phyloP scores from a whole-genome alignment of 1,140 invertebrate species.

The Nebria ingens region DNA sequence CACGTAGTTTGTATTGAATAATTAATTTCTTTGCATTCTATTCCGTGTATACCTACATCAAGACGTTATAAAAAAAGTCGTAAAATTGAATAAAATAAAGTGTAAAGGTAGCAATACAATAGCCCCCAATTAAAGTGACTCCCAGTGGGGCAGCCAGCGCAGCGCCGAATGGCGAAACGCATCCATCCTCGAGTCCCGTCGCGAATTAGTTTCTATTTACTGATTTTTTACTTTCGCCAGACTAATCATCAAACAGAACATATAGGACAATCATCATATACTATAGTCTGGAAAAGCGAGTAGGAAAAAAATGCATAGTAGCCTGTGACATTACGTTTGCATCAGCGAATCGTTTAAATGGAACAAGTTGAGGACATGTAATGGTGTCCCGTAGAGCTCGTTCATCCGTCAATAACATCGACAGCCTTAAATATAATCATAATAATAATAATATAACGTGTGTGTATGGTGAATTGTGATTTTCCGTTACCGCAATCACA shows the following conservation, averaged over 20 bases:
- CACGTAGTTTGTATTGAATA: too few species aligned
- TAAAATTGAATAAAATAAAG: neutral
- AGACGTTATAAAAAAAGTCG: neutral
- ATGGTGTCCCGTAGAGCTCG: conserved; percentile 1
- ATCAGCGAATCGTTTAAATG: conserved; percentile 1
- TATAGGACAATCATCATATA: too few species aligned
- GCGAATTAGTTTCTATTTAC: conserved; percentile 5
- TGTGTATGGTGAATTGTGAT: neutral
- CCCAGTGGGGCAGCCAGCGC: too few species aligned
- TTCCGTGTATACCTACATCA: neutral
- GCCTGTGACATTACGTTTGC: neutral
- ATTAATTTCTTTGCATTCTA: too few species aligned
- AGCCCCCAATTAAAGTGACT: neutral
- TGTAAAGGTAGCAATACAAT: neutral
- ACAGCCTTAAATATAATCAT: neutral
- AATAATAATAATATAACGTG: neutral
- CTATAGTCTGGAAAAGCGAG: neutral
- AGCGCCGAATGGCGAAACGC: neutral
- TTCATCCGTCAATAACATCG: neutral
- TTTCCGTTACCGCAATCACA: neutral
- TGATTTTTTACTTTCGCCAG: neutral
- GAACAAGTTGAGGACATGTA: conserved; percentile 4
- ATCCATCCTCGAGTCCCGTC: neutral
- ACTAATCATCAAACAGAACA: conserved; percentile 1
- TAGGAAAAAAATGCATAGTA: neutral